A percentile compares a stretch with the other conserved stretches of the same genome.
Evolutionary conservation across 2,888 invertebrate species (phyloP).

Genomic region (Phaedon cochleariae): DNA sequence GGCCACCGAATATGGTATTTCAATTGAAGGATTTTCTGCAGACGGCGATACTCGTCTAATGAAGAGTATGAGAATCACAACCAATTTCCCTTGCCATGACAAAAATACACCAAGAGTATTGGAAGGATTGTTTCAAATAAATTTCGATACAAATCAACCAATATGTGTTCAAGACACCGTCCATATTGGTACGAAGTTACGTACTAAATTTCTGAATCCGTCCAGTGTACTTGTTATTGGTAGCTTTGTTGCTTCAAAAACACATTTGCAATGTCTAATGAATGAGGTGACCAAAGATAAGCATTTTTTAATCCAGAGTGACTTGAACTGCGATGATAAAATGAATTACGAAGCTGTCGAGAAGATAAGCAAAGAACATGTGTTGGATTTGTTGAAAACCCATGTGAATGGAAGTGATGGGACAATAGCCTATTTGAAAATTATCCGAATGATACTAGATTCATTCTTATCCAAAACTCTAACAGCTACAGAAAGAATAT

Average conservation of each 20-base stretch:
- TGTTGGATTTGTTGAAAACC: no score
- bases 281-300: slow-evolving; percentile 37
- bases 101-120: not conserved
- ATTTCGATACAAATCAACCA: slow-evolving; percentile 1
- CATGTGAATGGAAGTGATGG: no score
- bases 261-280: not conserved
- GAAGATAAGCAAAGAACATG: no score
- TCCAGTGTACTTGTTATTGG: not conserved
- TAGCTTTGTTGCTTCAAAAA: not conserved
- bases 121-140: not conserved
- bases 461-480: no score
- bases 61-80: slow-evolving; percentile 15
- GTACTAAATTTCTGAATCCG: slow-evolving; percentile 13
- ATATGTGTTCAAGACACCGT: slow-evolving; percentile 17
- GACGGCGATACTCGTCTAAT: slow-evolving; percentile 22
- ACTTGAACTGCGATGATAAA: no score
- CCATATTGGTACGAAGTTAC: slow-evolving; percentile 22
- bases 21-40: slow-evolving; percentile 22
- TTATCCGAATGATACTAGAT: no score
- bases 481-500: no score
- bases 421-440: no score
- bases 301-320: slow-evolving; percentile 31
- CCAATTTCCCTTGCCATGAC: not conserved
- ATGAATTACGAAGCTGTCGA: no score
- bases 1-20: slow-evolving; percentile 16